Base-by-base conservation (phyloP, 1,140 invertebrate species). In the Radopholus similis region DNA sequence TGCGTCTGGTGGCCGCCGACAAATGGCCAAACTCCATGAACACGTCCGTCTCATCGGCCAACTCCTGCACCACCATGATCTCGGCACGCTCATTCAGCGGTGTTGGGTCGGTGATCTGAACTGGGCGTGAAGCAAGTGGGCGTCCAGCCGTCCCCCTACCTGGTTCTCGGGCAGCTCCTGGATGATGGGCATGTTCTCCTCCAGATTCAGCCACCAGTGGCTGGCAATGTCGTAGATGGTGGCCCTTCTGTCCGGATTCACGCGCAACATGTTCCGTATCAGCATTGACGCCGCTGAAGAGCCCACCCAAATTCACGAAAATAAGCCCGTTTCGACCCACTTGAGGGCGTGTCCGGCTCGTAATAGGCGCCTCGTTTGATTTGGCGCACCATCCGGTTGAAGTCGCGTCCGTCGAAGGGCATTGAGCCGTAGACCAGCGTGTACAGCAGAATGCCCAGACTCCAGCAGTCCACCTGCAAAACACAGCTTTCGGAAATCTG, bases 321-420 rank as follows among this genome's bases (percentile, higher is more conserved):
- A 40, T 28, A 42, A 28, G 11, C 15, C 40, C 13, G 18, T 47
- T 21, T n/a, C n/a, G n/a, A n/a, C 18, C 18, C 84, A 93, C 91
- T 89, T 71, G 95, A 95, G 37, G 91, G 91, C 77, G 89, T 91
- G 74, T 92, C 90, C 13, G 95, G 95, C 84, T 97, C 93, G 81
- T 92, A 96, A 84, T 97, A 98, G 84, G 95, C 92, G 3, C 93
- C 93, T 80, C 90, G 89, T 64, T 93, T 94, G 77, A 99, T 98
- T 85, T 97, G 94, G 84, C 91, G 91, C 55, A 97, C 92, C 74
- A 98, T 87, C 77, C 91, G 87, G 83, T 95, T 95, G 83, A 97
- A 97, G 85, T 97, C 96, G 63, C 92, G 93, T 56, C 95, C 95
- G 85, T 97, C 95, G 83, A 98, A 99, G 28, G 95, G 95, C 95